A percentile compares a stretch with the other conserved stretches of the same genome.
Evolutionary conservation across 2,797 vertebrate species (phyloP).

Genomic region (Parauchenoglanis ngamensis): DNA sequence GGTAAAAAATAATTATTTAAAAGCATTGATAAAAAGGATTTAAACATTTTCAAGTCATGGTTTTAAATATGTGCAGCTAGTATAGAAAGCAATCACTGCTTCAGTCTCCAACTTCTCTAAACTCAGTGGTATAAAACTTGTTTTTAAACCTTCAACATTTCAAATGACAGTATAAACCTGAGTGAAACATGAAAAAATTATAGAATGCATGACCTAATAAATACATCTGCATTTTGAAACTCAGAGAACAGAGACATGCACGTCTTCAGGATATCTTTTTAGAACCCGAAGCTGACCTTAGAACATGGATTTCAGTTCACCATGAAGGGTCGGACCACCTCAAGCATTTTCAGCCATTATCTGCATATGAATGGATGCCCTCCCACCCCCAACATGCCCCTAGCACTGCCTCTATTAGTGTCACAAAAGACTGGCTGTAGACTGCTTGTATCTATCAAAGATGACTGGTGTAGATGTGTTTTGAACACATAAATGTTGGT

Average conservation of each 20-base stretch:
- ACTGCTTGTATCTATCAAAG: constrained; percentile 75
- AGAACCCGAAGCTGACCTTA: constrained; percentile 11
- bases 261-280: constrained; percentile 24
- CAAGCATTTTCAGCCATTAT: constrained; percentile 52
- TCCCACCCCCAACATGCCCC: constrained; percentile 57
- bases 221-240: not conserved
- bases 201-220: not conserved
- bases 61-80: not conserved
- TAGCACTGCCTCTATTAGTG: constrained; percentile 51
- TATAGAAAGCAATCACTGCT: not conserved
- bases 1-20: not conserved
- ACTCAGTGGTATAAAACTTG: not conserved
- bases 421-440: constrained; percentile 69
- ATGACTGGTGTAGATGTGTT: constrained; percentile 74
- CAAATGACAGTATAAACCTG: not conserved
- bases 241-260: not conserved
- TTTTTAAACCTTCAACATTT: not conserved
- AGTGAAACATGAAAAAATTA: not conserved
- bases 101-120: not conserved
- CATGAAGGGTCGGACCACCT: constrained; percentile 15
- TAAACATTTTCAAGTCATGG: not conserved
- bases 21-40: not conserved
- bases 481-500: constrained; percentile 69
- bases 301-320: constrained; percentile 21
- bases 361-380: constrained; percentile 70